A percentile compares a stretch with the other conserved stretches of the same genome.
phyloP scores from a whole-genome alignment of 2,113 vertebrate species.

The Apus apus region DNA sequence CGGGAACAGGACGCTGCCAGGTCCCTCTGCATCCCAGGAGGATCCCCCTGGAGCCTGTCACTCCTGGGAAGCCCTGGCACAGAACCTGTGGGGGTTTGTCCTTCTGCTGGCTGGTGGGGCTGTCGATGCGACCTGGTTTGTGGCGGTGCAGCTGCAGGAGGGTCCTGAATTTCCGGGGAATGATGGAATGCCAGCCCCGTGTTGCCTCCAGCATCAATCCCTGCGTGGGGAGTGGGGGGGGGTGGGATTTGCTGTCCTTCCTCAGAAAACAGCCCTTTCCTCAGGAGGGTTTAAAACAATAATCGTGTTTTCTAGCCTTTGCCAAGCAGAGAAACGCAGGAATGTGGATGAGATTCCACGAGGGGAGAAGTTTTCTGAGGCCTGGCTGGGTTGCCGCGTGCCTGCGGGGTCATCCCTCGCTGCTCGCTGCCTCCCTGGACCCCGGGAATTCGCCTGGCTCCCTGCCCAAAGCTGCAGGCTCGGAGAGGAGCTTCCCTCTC shows the following conservation, averaged over 20 bases:
- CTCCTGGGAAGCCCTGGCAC: background rate
- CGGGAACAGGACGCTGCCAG: accelerated
- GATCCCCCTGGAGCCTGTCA: background rate
- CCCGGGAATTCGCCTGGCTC: background rate
- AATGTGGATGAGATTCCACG: background rate
- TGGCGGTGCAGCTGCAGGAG: background rate
- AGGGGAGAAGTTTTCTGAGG: background rate
- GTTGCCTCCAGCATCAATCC: background rate
- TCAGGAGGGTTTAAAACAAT: background rate
- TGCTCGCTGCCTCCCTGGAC: background rate
- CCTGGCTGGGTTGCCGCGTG: background rate
- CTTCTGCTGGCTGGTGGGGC: background rate
- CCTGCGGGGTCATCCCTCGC: background rate
- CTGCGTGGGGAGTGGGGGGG: accelerated
- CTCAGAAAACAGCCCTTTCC: background rate
- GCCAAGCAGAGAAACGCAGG: background rate
- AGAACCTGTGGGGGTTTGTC: background rate
- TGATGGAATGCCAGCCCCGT: too few species aligned
- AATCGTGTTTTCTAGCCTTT: background rate
- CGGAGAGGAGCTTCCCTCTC: background rate
- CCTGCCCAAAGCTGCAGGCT: background rate
- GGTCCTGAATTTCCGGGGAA: background rate
- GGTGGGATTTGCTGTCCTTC: background rate
- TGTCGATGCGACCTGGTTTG: background rate
- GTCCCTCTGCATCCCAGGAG: accelerated